These are phyloP conservation scores for Actenoides lindsayi DNA, from an alignment of 2,113 vertebrate species.

Conservation along the genomic window DNA sequence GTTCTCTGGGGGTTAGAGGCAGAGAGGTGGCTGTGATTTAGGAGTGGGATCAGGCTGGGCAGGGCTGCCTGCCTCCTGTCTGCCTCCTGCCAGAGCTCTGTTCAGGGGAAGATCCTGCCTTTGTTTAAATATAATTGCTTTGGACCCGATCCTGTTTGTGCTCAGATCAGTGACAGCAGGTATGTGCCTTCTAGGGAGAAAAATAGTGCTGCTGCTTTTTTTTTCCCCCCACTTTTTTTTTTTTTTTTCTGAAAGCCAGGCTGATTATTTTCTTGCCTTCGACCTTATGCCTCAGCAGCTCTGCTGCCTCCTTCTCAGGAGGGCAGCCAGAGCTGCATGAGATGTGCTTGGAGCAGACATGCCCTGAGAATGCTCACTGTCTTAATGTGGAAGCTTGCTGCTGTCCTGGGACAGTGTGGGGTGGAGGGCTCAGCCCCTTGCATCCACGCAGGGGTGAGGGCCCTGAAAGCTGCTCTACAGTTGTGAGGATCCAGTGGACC, in stretches of 20 bases:
- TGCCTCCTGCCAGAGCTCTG: conserved; percentile 17
- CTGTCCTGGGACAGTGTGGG: rapidly evolving
- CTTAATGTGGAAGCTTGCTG: background rate
- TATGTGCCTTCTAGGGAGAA: background rate
- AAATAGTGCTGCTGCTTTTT: background rate
- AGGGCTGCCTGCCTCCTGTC: conserved; percentile 48
- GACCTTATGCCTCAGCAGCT: background rate
- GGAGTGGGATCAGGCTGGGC: background rate
- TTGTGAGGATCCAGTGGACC: rapidly evolving
- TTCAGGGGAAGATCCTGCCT: conserved; percentile 1
- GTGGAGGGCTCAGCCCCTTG: background rate
- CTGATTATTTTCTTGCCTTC: background rate
- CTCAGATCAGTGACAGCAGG: background rate
- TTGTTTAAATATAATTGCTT: conserved; percentile 57
- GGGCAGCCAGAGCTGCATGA: background rate
- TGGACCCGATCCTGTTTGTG: background rate
- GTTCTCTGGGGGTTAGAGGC: background rate
- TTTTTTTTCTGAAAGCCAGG: background rate
- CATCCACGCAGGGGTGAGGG: background rate
- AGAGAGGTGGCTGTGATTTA: background rate
- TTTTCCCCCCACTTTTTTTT: rapidly evolving
- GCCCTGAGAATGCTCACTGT: rapidly evolving
- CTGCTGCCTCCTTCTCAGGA: background rate
- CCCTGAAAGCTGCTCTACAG: background rate
- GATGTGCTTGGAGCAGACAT: background rate